Percentiles rank a stretch among this genome's conserved stretches.
Conservation (phyloP, 2,113 vertebrate species). For the Protobothrops flavoviridis region DNA sequence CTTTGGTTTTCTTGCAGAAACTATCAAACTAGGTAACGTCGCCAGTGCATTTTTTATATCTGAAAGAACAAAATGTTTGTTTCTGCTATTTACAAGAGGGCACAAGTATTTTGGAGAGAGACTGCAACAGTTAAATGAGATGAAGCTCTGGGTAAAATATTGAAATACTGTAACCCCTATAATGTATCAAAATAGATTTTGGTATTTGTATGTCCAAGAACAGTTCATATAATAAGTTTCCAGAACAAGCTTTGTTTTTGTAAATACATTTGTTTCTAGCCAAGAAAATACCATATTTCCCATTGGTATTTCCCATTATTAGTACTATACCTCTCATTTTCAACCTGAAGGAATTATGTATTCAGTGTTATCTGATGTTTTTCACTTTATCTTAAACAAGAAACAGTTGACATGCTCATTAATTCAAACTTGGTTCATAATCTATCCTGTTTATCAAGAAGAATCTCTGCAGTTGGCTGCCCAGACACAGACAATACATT, state of each 20-base stretch:
- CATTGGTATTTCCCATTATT: neutral
- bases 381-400: neutral
- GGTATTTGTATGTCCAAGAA: conserved; percentile 4
- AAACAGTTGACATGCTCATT: neutral
- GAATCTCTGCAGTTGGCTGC: neutral
- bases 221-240: conserved; percentile 14
- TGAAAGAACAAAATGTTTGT: neutral
- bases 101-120: neutral
- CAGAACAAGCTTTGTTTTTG: conserved; percentile 17
- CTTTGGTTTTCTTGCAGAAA: neutral
- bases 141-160: neutral
- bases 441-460: neutral
- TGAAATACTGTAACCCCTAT: neutral
- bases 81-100: neutral
- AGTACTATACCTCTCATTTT: neutral
- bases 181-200: neutral
- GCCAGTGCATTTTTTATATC: neutral
- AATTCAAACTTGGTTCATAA: neutral
- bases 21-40: neutral
- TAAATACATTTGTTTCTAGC: neutral
- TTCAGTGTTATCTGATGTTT: neutral
- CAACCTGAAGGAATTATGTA: neutral
- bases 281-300: neutral
- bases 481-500: neutral
- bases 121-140: neutral